phyloP scores from a whole-genome alignment of 2,113 vertebrate species.

The Myotis yumanensis region DNA sequence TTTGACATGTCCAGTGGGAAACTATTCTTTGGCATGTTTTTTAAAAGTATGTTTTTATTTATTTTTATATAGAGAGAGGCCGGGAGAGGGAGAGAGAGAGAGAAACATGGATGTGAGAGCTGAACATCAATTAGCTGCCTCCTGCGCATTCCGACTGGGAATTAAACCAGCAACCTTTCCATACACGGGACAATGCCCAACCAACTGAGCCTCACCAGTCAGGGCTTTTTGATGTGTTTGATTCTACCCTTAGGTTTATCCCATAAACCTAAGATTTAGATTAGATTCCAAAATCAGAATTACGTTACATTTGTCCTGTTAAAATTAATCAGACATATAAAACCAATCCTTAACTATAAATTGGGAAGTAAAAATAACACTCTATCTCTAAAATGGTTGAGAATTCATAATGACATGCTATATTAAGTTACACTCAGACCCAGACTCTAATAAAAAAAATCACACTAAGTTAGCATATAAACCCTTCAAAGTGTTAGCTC shows the following conservation, averaged over 20 bases:
- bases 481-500: neutral
- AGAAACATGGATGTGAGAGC: no score
- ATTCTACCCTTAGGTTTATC: neutral
- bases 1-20: neutral
- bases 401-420: neutral
- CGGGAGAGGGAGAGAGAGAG: no score
- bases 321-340: conserved; percentile 1
- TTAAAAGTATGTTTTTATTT: no score
- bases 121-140: no score
- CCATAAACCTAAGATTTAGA: neutral
- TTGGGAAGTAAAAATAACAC: neutral
- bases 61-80: no score
- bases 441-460: neutral
- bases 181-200: no score
- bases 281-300: neutral
- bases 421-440: neutral
- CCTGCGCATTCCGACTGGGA: no score
- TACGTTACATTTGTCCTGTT: neutral
- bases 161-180: no score
- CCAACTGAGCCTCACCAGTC: no score
- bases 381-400: neutral
- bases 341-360: neutral
- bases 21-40: neutral
- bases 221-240: neutral
- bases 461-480: neutral